phyloP scores from a whole-genome alignment of 2,113 vertebrate genomes.

The Picathartes gymnocephalus region DNA sequence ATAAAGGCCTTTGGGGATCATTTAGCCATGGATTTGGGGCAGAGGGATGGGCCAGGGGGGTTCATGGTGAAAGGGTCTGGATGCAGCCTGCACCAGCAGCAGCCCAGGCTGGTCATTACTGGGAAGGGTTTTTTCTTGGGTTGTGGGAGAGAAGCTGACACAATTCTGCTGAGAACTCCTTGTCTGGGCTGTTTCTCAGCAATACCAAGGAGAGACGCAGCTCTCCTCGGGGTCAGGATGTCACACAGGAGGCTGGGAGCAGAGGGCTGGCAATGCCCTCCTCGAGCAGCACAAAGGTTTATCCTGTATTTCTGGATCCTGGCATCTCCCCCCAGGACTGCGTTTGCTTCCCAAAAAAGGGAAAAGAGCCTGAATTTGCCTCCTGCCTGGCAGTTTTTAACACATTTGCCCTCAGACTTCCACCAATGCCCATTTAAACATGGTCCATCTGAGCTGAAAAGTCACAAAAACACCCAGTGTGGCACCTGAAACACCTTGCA shows the following conservation, averaged over 20 bases:
- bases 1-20: background rate
- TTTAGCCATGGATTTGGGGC: background rate
- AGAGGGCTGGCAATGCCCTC: background rate
- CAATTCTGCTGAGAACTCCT: background rate
- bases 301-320: background rate
- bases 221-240: background rate
- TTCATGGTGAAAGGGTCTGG: background rate
- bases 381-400: background rate
- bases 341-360: background rate
- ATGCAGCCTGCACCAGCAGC: background rate
- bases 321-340: background rate
- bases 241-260: background rate
- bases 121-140: background rate
- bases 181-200: background rate
- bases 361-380: background rate
- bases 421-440: background rate
- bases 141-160: background rate
- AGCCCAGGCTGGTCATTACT: background rate
- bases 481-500: background rate
- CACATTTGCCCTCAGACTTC: background rate
- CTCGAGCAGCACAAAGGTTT: background rate
- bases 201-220: background rate
- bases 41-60: background rate
- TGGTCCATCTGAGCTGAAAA: background rate
- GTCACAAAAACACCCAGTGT: background rate